A percentile compares a stretch with the other conserved stretches of the same genome.
Conservation (phyloP, 2,888 invertebrate species). For the Troides aeacus region DNA sequence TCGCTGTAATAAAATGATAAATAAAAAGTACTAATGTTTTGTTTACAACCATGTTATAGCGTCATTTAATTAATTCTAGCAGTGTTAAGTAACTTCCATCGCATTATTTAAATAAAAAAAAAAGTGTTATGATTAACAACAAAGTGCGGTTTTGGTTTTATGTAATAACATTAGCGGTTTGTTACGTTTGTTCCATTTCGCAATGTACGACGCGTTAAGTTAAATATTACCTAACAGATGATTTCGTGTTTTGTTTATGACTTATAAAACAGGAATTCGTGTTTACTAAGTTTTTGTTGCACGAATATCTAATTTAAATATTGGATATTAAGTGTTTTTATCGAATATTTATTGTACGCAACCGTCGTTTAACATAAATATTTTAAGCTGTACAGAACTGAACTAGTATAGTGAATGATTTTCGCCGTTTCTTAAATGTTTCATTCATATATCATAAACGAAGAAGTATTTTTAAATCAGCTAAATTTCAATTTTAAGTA, state of each 20-base stretch:
- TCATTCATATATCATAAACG: too few relatives aligned
- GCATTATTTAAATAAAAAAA: not conserved
- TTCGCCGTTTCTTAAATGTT: too few relatives aligned
- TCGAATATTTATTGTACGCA: not conserved
- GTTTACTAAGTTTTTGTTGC: not conserved
- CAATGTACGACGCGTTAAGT: not conserved
- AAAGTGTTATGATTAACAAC: not conserved
- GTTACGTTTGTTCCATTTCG: constrained; percentile 13
- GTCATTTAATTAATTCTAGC: not conserved
- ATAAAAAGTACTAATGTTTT: not conserved
- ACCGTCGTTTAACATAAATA: not conserved
- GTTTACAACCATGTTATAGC: not conserved
- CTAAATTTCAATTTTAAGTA: too few relatives aligned
- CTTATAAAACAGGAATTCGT: constrained; percentile 5
- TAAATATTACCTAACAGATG: constrained; percentile 11
- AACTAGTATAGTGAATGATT: not conserved
- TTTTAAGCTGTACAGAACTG: not conserved
- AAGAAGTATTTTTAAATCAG: too few relatives aligned
- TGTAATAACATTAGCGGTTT: not conserved
- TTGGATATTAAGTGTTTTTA: not conserved
- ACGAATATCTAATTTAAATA: not conserved
- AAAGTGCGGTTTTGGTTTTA: constrained; percentile 5
- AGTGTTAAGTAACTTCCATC: not conserved
- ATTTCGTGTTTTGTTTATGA: constrained; percentile 5
- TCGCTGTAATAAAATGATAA: too few relatives aligned